Percentiles rank a stretch among this genome's conserved stretches.
These are phyloP conservation scores for Premnoplex brunnescens DNA, from an alignment of 2,797 vertebrate genomes.

Conservation along the genomic window DNA sequence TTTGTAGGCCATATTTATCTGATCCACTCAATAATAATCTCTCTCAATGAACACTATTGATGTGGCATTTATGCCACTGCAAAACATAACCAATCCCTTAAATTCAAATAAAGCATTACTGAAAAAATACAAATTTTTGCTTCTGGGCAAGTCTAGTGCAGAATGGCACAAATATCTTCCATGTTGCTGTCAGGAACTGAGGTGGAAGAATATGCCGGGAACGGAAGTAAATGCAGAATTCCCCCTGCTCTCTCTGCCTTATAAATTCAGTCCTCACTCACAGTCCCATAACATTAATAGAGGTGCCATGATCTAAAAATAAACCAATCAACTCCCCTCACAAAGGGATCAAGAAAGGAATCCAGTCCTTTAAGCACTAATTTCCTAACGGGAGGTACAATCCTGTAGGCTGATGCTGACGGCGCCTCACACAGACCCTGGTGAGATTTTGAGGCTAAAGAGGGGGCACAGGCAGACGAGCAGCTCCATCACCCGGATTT, in stretches of 20 bases:
- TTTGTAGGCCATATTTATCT: constrained; percentile 85
- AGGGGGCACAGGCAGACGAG: not conserved
- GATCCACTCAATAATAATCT: constrained; percentile 65
- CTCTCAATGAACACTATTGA: constrained; percentile 68
- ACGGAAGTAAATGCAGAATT: not conserved
- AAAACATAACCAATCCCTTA: constrained; percentile 69
- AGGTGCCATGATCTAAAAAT: not conserved
- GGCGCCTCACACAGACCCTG: rapidly evolving
- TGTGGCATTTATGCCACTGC: constrained; percentile 78
- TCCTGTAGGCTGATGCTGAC: not conserved
- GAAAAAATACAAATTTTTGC: constrained; percentile 57
- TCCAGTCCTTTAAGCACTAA: not conserved
- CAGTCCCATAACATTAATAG: not conserved
- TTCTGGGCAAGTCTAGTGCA: constrained; percentile 53
- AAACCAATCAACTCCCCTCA: not conserved
- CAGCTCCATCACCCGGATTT: not conserved
- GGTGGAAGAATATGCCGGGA: not conserved
- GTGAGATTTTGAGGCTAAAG: not conserved
- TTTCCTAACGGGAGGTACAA: rapidly evolving
- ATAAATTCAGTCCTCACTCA: not conserved
- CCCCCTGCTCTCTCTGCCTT: not conserved
- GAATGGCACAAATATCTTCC: constrained; percentile 43
- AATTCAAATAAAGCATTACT: constrained; percentile 71
- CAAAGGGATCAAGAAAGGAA: not conserved
- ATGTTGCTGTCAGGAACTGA: not conserved